These are phyloP conservation scores for Sebastolobus altivelis DNA, from an alignment of 2,797 vertebrate species.

Conservation along the genomic window DNA sequence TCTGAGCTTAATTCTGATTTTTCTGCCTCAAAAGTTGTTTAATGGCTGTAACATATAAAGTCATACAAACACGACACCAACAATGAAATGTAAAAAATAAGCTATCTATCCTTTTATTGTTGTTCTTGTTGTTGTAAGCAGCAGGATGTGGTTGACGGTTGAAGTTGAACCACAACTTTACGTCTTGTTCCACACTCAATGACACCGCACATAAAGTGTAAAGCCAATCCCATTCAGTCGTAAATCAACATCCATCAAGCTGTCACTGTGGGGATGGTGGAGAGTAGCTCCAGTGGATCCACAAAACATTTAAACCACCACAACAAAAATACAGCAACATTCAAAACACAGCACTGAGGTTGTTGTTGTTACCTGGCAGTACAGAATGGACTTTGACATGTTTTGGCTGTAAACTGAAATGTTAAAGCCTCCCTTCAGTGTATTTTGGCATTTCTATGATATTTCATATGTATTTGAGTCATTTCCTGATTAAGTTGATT, in stretches of 20 bases:
- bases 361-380: background rate
- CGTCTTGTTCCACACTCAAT: constrained; percentile 14
- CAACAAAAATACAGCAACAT: background rate
- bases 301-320: constrained; percentile 25
- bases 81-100: background rate
- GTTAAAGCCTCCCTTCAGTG: no score
- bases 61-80: background rate
- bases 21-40: background rate
- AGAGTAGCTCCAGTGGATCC: constrained; percentile 27
- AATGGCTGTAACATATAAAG: background rate
- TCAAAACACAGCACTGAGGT: background rate
- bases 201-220: constrained; percentile 13
- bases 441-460: no score
- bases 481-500: no score
- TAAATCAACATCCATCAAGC: constrained; percentile 62
- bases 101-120: background rate
- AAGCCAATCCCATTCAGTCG: constrained; percentile 40
- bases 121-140: background rate
- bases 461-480: no score
- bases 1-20: background rate
- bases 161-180: constrained; percentile 6
- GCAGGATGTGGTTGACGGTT: background rate
- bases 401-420: background rate
- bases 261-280: constrained; percentile 32
- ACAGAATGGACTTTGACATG: background rate